Conservation (phyloP, 37 sponge, comb jelly and placozoan species). For the Geodia barretti region DNA sequence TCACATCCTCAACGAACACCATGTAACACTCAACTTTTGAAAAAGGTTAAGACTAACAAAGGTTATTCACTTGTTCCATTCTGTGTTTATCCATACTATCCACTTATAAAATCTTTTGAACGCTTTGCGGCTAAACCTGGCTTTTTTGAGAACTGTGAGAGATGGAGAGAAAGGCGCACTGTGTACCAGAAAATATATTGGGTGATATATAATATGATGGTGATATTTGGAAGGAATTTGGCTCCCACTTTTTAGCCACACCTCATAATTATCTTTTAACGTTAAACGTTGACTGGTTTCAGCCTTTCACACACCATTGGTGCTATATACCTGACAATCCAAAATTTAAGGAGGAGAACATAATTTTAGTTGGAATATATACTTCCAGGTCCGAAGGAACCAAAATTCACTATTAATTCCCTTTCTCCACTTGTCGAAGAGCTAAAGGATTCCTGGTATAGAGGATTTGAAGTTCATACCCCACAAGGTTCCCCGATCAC, state of each 20-base stretch:
- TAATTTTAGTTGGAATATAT: constrained; percentile 62
- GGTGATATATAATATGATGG: constrained; percentile 71
- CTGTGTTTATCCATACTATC: constrained; percentile 28
- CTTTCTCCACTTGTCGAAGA: constrained; percentile 47
- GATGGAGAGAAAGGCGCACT: constrained; percentile 14
- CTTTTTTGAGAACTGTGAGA: constrained; percentile 26
- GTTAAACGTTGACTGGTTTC: too few species aligned
- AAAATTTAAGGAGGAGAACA: constrained; percentile 50
- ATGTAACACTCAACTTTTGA: constrained; percentile 28
- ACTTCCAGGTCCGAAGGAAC: too few species aligned
- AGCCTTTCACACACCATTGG: constrained; percentile 58
- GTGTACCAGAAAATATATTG: constrained; percentile 3
- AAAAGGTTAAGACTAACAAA: neutral
- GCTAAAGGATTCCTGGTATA: neutral
- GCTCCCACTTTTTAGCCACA: constrained; percentile 9
- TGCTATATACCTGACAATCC: constrained; percentile 56
- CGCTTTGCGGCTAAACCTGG: constrained; percentile 10
- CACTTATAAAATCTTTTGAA: constrained; percentile 5
- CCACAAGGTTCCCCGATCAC: neutral
- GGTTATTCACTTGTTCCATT: constrained; percentile 17
- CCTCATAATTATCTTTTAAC: constrained; percentile 32
- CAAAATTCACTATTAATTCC: constrained; percentile 42
- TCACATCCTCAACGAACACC: constrained; percentile 37
- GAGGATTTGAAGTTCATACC: neutral
- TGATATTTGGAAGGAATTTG: constrained; percentile 37